These are phyloP conservation scores for Drosophila lini DNA, from an alignment of 1,140 invertebrate genomes.

Conservation along the genomic window DNA sequence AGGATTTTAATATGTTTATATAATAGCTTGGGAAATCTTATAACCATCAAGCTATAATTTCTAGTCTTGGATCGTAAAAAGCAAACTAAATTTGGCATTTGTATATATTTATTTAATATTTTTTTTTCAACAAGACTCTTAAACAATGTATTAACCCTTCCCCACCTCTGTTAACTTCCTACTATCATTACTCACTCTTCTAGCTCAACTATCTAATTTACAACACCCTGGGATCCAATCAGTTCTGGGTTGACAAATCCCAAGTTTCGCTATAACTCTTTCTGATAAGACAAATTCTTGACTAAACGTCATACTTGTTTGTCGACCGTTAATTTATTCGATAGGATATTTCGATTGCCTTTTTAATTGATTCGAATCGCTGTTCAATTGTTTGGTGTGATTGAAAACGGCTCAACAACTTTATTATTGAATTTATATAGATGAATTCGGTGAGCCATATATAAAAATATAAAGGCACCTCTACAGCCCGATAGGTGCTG, in stretches of 20 bases:
- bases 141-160: neutral
- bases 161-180: no score
- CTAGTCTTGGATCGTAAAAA: neutral
- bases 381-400: slow-evolving; percentile 82
- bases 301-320: slow-evolving; percentile 4
- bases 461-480: slow-evolving; percentile 15
- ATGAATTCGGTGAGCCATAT: slow-evolving; percentile 31
- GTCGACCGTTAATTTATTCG: slow-evolving; percentile 52
- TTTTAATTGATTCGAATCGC: slow-evolving; percentile 79
- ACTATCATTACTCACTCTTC: slow-evolving; percentile 3
- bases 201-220: slow-evolving; percentile 8
- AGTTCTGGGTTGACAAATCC: slow-evolving; percentile 5
- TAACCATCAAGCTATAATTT: neutral
- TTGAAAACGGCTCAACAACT: slow-evolving; percentile 77
- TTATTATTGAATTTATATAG: slow-evolving; percentile 78
- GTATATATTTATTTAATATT: no score
- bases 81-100: no score
- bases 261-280: slow-evolving; percentile 26
- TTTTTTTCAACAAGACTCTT: neutral
- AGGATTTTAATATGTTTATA: slow-evolving; percentile 1
- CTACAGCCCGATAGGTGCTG: slow-evolving; percentile 24
- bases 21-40: neutral
- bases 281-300: slow-evolving; percentile 47
- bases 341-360: slow-evolving; percentile 76
- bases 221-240: slow-evolving; percentile 14